Evolutionary conservation across 1,140 invertebrate genomes (phyloP), one percentile per base, ranked within the genome.

Genomic region (Diachasmimorpha longicaudata): DNA sequence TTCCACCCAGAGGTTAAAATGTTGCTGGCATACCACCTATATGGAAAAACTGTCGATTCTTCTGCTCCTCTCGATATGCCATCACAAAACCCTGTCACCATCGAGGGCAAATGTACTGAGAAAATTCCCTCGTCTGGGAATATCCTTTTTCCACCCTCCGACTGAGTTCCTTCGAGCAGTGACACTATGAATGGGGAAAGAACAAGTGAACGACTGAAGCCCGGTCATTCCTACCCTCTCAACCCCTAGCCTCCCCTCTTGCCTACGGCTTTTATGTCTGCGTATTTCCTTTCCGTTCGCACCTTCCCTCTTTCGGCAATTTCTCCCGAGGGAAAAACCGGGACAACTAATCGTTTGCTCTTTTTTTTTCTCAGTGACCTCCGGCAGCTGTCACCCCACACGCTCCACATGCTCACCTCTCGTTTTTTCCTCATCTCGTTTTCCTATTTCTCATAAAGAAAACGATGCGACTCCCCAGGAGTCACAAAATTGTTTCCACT

Each of bases 301-400:
- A 23, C 36, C 23, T 14, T 72, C 36, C 42, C n/a, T 74, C 66
- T 46, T 39, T 4, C n/a, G 36, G 11, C 2, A 37, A 68, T 16
- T 8, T 39, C 9, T 37, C 25, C 11, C 11, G 5, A 16, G 31
- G n/a, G 14, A 68, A 68, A 66, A 37, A 36, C n/a, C 13, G 31
- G 36, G 14, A 39, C 16, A 48, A n/a, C 70, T 71, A 36, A 37
- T 48, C 75, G 37, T 23, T 46, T 52, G 37, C 44, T 67, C 36
- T 39, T 46, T 39, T 66, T 67, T 16, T 16, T 66, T 39, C 36
- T 9, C 46, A 19, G 23, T 77, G 70, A 77, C 70, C 75, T 77
- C 66, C 39, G 13, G 31, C 70, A 72, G 44, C 70, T 77, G 75
- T 77, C 75, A 72, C 48, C 74, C 70, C 66, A 71, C 68, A 76